Conservation (phyloP, 53 echinoderm and acorn worm species). For the Crossaster papposus region DNA sequence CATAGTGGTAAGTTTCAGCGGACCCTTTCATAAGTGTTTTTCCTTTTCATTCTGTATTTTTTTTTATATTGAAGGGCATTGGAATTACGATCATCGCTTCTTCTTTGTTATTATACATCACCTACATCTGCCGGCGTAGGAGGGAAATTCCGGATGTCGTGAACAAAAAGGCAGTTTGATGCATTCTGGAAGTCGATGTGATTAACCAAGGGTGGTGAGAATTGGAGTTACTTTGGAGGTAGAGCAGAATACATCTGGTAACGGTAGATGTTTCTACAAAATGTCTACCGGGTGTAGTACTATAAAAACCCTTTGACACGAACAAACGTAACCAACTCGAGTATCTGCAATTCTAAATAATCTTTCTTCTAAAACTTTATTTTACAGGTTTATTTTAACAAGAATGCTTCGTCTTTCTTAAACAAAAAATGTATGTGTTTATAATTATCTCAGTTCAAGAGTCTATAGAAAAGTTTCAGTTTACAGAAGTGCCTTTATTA, state of each 20-base stretch:
- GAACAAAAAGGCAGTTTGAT: constrained; percentile 34
- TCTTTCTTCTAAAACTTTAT: not conserved
- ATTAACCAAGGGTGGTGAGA: not conserved
- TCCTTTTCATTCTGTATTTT: not conserved
- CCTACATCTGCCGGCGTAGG: constrained; percentile 7
- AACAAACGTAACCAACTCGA: not conserved
- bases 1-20: too few relatives aligned
- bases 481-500: constrained; percentile 15
- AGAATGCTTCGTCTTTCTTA: not conserved
- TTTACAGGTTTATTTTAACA: not conserved
- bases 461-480: constrained; percentile 13
- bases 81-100: not conserved
- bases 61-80: not conserved
- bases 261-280: too few relatives aligned
- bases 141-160: not conserved
- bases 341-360: not conserved
- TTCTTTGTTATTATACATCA: not conserved
- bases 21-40: too few relatives aligned
- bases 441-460: not conserved
- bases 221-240: too few relatives aligned
- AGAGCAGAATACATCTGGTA: too few relatives aligned
- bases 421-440: not conserved
- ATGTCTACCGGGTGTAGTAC: too few relatives aligned
- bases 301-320: not conserved
- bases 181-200: not conserved